Evolutionary conservation across 2,888 invertebrate genomes (phyloP).

Genomic region (Keiferia lycopersicella): DNA sequence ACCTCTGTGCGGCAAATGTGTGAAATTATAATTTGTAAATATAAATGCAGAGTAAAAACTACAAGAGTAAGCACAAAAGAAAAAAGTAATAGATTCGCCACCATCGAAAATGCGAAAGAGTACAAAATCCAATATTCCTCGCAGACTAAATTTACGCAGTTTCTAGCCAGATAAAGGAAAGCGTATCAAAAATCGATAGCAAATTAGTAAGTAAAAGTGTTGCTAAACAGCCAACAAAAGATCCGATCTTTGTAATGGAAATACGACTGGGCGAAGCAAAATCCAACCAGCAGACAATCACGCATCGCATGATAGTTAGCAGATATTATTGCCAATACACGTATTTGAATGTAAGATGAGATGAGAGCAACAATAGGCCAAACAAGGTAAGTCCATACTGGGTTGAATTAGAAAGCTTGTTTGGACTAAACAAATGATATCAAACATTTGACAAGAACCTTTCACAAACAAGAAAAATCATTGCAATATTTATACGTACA

Average conservation of each 20-base stretch:
- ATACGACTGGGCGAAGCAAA: constrained; percentile 18
- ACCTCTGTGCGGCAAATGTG: not conserved
- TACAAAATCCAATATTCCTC: not conserved
- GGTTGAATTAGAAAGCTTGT: constrained; percentile 21
- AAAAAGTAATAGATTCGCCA: not conserved
- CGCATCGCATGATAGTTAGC: constrained; percentile 12
- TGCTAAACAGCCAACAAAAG: constrained; percentile 42
- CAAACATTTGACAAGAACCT: not conserved
- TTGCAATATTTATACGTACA: no score
- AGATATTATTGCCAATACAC: constrained; percentile 17
- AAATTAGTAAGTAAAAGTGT: constrained; percentile 55
- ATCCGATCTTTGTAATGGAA: constrained; percentile 19
- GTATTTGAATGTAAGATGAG: constrained; percentile 14
- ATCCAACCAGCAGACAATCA: constrained; percentile 10
- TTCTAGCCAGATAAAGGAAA: constrained; percentile 50
- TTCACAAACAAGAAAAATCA: not conserved
- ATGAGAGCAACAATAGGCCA: constrained; percentile 19
- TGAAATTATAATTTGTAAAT: no score
- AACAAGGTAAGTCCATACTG: constrained; percentile 6
- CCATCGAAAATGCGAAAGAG: constrained; percentile 4
- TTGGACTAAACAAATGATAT: constrained; percentile 14
- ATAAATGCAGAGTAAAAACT: not conserved
- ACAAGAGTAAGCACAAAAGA: not conserved
- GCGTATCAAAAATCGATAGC: constrained; percentile 52
- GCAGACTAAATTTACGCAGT: not conserved